These are phyloP conservation scores for Halcyon leucocephala DNA, from an alignment of 2,797 vertebrate species.

Conservation along the genomic window DNA sequence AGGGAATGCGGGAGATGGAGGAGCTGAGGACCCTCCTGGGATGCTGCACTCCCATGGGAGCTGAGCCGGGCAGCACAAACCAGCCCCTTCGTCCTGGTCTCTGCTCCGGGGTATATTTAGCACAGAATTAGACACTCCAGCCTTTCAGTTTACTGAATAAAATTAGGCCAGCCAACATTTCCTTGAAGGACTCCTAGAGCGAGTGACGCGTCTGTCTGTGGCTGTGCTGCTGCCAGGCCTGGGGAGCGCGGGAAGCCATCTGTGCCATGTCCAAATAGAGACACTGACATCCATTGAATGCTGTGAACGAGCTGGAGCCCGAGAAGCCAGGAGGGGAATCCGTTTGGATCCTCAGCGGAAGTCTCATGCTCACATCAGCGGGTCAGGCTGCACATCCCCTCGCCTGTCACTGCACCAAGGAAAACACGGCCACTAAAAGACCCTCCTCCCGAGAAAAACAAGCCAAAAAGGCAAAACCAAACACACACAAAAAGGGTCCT, in stretches of 20 bases:
- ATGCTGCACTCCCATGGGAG: accelerated
- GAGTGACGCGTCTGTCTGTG: neutral
- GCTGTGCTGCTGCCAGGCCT: neutral
- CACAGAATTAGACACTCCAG: slow-evolving; percentile 33
- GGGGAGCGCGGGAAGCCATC: neutral
- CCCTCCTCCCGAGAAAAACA: neutral
- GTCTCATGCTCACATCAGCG: accelerated
- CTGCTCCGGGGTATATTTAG: neutral
- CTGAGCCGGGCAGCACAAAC: neutral
- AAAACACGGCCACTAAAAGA: neutral
- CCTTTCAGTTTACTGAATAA: slow-evolving; percentile 32
- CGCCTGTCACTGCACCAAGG: accelerated
- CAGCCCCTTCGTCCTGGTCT: neutral
- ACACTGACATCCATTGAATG: neutral
- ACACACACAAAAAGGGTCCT: neutral
- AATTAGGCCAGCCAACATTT: slow-evolving; percentile 40
- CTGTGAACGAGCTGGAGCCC: neutral
- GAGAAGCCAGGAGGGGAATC: neutral
- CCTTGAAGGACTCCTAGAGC: neutral
- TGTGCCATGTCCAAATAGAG: neutral
- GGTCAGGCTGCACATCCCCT: neutral
- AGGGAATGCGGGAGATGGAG: accelerated
- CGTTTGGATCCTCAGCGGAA: neutral
- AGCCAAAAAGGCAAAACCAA: neutral
- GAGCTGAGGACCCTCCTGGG: neutral